Conservation (phyloP, 2,797 vertebrate genomes). For the Streptopelia turtur region DNA sequence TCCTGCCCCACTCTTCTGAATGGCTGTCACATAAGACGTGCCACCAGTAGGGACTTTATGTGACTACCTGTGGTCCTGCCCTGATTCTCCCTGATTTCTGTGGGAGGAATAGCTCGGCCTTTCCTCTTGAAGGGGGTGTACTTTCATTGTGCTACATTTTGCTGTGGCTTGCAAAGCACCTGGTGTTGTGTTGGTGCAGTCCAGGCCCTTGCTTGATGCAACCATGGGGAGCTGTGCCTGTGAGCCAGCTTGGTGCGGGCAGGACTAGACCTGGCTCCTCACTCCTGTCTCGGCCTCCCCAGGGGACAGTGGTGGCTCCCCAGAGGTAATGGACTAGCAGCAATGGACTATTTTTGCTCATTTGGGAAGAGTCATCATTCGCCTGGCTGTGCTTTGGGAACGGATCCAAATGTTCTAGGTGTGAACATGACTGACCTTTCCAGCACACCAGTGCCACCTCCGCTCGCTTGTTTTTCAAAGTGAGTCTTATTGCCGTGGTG, state of each 20-base stretch:
- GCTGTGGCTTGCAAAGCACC: neutral
- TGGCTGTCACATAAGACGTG: neutral
- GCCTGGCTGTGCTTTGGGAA: too few species aligned
- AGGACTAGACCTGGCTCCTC: neutral
- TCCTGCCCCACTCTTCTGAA: neutral
- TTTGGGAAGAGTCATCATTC: too few species aligned
- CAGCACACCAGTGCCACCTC: too few species aligned
- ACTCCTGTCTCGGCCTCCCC: neutral
- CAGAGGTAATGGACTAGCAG: too few species aligned
- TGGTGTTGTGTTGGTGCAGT: too few species aligned
- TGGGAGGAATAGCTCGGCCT: neutral
- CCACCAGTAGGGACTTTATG: neutral
- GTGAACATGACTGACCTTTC: too few species aligned
- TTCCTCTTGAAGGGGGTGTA: neutral
- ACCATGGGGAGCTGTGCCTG: neutral
- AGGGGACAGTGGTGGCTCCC: neutral
- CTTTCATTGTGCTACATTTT: neutral
- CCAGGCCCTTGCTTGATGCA: neutral
- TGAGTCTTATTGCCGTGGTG: too few species aligned
- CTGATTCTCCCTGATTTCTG: neutral
- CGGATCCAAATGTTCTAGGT: too few species aligned
- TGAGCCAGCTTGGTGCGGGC: rapidly evolving
- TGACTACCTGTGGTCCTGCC: neutral
- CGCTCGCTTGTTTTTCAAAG: too few species aligned
- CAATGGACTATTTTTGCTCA: too few species aligned